phyloP scores from a whole-genome alignment of 2,797 vertebrate genomes.

The Rhinophrynus dorsalis region DNA sequence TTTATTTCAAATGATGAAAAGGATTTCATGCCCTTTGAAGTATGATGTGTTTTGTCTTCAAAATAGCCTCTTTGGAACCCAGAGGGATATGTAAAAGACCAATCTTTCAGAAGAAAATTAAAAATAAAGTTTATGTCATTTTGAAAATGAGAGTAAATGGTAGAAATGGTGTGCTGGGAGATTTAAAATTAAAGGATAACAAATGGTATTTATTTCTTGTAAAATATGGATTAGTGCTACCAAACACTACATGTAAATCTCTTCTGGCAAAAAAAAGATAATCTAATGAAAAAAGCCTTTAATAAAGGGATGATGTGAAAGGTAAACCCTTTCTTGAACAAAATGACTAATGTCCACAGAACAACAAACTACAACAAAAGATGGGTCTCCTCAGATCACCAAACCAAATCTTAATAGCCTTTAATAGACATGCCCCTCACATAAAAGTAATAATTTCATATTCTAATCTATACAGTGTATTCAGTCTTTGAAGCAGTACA shows the following conservation, averaged over 20 bases:
- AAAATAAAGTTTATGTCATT: conserved; percentile 37
- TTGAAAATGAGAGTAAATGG: conserved; percentile 12
- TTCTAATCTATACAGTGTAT: too few relatives aligned
- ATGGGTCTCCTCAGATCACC: too few relatives aligned
- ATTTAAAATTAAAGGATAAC: conserved; percentile 13
- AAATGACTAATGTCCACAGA: conserved; percentile 44
- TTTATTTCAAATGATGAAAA: conserved; percentile 29
- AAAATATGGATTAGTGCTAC: conserved; percentile 15
- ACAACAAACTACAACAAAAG: too few relatives aligned
- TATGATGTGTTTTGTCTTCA: conserved; percentile 14
- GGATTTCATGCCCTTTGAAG: conserved; percentile 35
- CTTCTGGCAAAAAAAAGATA: not conserved
- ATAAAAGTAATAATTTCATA: too few relatives aligned
- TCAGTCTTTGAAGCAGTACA: too few relatives aligned
- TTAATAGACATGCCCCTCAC: too few relatives aligned
- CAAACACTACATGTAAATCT: not conserved
- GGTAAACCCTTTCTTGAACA: not conserved
- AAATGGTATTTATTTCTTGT: conserved; percentile 14
- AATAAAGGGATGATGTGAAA: not conserved
- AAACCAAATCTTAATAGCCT: too few relatives aligned
- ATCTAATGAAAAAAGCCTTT: not conserved
- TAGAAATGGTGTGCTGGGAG: conserved; percentile 9
- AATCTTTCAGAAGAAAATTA: conserved; percentile 20
- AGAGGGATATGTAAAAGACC: conserved; percentile 30
- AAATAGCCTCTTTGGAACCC: conserved; percentile 15